Base-by-base conservation (phyloP, 1,140 invertebrate species). In the Drosophila pandora region DNA sequence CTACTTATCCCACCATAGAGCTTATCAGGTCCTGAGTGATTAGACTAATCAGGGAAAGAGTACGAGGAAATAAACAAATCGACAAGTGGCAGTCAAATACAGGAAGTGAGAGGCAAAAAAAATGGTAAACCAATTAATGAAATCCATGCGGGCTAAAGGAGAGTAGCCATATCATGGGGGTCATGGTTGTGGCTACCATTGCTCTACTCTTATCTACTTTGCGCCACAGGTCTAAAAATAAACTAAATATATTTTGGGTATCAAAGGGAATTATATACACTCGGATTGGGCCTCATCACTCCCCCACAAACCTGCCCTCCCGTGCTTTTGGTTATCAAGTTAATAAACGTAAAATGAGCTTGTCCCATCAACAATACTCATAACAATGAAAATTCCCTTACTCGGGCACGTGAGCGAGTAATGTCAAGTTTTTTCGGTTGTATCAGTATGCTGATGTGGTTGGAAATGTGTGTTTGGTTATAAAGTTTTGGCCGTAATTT, bases 291-390 rank as follows among this genome's bases (percentile, higher is more conserved):
- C 13, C 13, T 12, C 41, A 43, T 43, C 4, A n/a, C 39, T 39
- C n/a, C 12, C 9, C 12, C 17, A 4, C 49, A 21, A 13, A 25
- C 34, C 21, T 13, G 13, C 6, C 12, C 32, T 2, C 25, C 25
- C 13, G 10, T 13, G 12, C 13, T 17, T 30, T 43, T 9, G 32
- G 32, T 49, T 69, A 47, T 70, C 64, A 69, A 69, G 67, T 70
- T 70, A 70, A 70, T 70, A 70, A 70, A 70, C 67, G 67, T 57
- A 70, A 70, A 70, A 70, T 57, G 64, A 70, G 67, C 67, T 69
- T 70, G 64, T 69, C 52, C 39, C 52, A 69, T 68, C 43, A 57
- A 69, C 25, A 69, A 57, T 69, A 39, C 48, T 68, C 61, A 67
- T 68, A 68, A 70, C 65, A 69, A 70, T 70, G 52, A 70, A 37